These are phyloP conservation scores for Ellobium chinense DNA, from an alignment of 2,888 invertebrate genomes.

Conservation along the genomic window DNA sequence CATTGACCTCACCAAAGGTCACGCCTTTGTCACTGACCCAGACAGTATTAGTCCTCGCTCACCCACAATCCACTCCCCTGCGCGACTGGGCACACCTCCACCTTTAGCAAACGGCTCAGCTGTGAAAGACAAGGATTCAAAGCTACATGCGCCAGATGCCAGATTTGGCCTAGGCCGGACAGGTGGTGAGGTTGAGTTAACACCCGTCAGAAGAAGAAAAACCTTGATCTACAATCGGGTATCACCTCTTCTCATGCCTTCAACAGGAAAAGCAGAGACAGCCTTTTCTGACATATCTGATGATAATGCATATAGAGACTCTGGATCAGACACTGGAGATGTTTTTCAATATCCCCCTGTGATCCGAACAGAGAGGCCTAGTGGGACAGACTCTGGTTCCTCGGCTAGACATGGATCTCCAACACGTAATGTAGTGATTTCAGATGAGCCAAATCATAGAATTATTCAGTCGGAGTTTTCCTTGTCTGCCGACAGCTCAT, in stretches of 20 bases:
- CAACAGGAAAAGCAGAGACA: neutral
- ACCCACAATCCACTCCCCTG: neutral
- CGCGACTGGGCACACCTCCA: neutral
- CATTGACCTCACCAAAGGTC: conserved; percentile 80
- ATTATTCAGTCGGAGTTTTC: neutral
- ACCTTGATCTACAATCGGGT: conserved; percentile 30
- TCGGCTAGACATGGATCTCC: neutral
- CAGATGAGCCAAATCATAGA: neutral
- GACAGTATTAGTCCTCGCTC: conserved; percentile 48
- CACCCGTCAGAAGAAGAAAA: neutral
- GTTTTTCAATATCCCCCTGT: neutral
- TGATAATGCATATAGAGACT: neutral
- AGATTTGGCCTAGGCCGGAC: neutral
- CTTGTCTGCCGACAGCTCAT: neutral
- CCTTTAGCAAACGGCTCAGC: neutral
- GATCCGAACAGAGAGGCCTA: neutral
- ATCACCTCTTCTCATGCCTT: conserved; percentile 4
- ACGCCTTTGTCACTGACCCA: conserved; percentile 58
- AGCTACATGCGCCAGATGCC: neutral
- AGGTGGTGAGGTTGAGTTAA: neutral
- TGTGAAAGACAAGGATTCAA: neutral
- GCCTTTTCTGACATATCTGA: conserved; percentile 5
- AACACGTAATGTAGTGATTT: neutral
- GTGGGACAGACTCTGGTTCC: neutral
- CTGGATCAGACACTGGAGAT: neutral